These are phyloP conservation scores for Schizopygopsis pylzovi DNA, from an alignment of 2,797 vertebrate genomes.

Conservation along the genomic window DNA sequence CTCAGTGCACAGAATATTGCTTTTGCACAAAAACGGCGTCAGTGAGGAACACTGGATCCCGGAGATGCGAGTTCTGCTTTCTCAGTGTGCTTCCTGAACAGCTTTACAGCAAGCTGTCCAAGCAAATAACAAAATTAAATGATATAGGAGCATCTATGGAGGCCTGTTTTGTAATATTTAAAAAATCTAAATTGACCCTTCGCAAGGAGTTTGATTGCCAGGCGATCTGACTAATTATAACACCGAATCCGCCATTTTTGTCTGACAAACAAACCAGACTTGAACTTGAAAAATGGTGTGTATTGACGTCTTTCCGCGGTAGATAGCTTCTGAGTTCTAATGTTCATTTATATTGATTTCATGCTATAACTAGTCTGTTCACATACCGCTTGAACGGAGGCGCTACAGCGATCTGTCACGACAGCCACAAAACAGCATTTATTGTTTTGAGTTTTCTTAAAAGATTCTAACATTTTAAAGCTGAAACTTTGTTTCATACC, in stretches of 20 bases:
- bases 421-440: neutral
- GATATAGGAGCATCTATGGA: neutral
- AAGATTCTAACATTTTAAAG: neutral
- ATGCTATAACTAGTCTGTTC: neutral
- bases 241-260: neutral
- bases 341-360: neutral
- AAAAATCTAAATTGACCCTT: neutral
- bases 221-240: neutral
- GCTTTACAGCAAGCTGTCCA: constrained; percentile 9
- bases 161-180: neutral
- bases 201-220: neutral
- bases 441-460: neutral
- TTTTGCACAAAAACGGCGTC: constrained; percentile 15
- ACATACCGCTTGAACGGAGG: neutral
- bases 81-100: neutral
- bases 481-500: neutral
- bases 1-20: constrained; percentile 33
- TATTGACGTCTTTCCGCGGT: neutral
- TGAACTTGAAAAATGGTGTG: neutral
- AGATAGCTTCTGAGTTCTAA: neutral
- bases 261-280: neutral
- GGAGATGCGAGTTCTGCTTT: neutral
- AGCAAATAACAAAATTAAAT: neutral
- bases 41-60: neutral
- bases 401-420: neutral